Base-by-base conservation (phyloP, 2,888 invertebrate genomes). In the Acronicta alni region DNA sequence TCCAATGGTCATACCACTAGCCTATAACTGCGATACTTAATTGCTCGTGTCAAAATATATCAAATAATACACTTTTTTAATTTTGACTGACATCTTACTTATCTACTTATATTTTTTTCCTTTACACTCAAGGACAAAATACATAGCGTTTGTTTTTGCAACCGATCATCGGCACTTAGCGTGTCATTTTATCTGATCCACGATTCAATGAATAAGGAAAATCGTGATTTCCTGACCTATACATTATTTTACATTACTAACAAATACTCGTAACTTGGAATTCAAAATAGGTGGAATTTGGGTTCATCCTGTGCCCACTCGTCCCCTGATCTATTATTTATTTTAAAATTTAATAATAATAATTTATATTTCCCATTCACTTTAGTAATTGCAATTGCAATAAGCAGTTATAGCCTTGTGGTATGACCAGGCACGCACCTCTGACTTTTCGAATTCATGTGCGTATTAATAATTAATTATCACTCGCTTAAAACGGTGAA, bases 171-270 rank as follows among this genome's bases (percentile, higher is more conserved):
- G 67, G 73, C 77, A 75, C 75, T 75, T 77, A 75, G 53, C 57
- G 55, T 70, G 76, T 75, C 66, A 52, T 41, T 48, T 64, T 80
- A 84, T 84, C 84, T 59, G 83, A 84, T 80, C 64, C 84, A 83
- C 84, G 84, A 83, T 69, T 64, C 75, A 72, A 81, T 82, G 76
- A 77, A 80, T 75, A 79, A 75, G 77, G 75, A 72, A 64, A 63
- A 78, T 79, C 81, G 79, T 81, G 83, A 78, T 76, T 77, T 75
- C 75, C 75, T 78, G 69, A 74, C 76, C 72, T 60, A 37, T 30
- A 12, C 66, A 51, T n/a, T n/a, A n/a, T n/a, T n/a, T n/a, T 65
- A 59, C 57, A 49, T 35, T 35, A 56, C 52, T 42, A 32, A 26
- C 38, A 20, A 52, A 65, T 44, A 30, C 16, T 66, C 10, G 47